Percentiles rank a stretch among this genome's conserved stretches.
These are phyloP conservation scores for Lithophane ornitopus DNA, from an alignment of 2,888 invertebrate species.

Conservation along the genomic window DNA sequence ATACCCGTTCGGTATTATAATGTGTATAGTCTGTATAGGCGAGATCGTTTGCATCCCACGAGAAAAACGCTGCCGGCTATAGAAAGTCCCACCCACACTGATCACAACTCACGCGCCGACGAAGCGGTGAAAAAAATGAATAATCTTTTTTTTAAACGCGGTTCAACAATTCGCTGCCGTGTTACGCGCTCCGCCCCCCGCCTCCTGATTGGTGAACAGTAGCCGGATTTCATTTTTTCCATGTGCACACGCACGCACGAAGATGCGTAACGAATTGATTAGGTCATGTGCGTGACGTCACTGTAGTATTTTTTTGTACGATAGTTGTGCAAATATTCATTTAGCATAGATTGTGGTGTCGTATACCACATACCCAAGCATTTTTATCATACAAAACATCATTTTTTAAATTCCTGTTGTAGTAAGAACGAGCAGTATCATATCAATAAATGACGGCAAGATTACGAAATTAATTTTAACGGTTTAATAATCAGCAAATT, in stretches of 20 bases:
- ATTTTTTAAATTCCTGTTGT: neutral
- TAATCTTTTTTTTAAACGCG: conserved; percentile 79
- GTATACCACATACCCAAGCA: neutral
- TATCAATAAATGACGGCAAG: too few species aligned
- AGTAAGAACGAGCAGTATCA: neutral
- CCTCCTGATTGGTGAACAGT: conserved; percentile 86
- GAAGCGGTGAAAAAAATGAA: conserved; percentile 69
- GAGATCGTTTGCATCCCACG: conserved; percentile 80
- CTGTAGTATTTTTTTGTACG: conserved; percentile 24
- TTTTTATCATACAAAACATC: neutral
- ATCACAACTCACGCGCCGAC: conserved; percentile 72
- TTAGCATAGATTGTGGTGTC: neutral
- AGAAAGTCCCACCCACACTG: conserved; percentile 89
- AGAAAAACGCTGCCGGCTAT: conserved; percentile 83
- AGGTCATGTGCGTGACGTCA: conserved; percentile 51
- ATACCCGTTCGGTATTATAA: conserved; percentile 63
- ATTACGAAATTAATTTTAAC: neutral
- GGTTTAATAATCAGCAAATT: neutral
- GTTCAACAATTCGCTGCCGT: conserved; percentile 82
- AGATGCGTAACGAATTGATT: conserved; percentile 70
- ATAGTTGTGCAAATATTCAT: neutral
- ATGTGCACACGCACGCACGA: conserved; percentile 66
- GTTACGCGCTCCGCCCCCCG: conserved; percentile 86
- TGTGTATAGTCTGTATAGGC: conserved; percentile 67
- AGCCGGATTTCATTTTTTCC: conserved; percentile 79